Base-by-base conservation (phyloP, 2,797 vertebrate genomes). In the Pogoniulus pusillus region DNA sequence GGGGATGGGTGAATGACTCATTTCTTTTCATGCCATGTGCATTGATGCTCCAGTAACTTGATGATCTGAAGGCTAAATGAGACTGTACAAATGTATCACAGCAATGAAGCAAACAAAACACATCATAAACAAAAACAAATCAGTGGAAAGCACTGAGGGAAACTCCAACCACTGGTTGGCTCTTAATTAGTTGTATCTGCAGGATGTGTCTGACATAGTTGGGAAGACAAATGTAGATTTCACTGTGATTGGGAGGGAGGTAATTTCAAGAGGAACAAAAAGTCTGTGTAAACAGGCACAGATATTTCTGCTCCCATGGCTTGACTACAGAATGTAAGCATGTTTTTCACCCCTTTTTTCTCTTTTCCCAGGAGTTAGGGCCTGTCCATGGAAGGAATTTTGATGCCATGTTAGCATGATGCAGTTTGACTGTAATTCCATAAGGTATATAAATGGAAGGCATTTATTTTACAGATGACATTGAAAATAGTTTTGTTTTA, bases 1-100 rank as follows among this genome's bases (percentile, higher is more conserved):
- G 96, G 93, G 91, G 97, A 97, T 93, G 96, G 96, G 90, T 92
- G 96, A 97, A 95, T 97, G 97, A 98, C 85, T 97, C 97, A 98
- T 93, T 96, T 96, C 95, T 96, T 95, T 95, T 85, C 95, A 94
- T 96, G 96, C 94, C 89, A 63, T 96, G 94, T 97, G 96, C 95
- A 94, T 92, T 93, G 91, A 93, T 95, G 92, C 94, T 95, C 90
- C 94, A 96, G 96, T 97, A 97, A 97, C 96, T 96, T 94, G 95
- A 97, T 93, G 96, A 97, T 97, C 95, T 85, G 93, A 97, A 97
- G 87, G 92, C 96, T 96, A 97, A 96, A 96, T 82, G 94, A 96
- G 96, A 96, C 85, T 91, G 90, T 86, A 95, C 88, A 97, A 97
- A 96, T 94, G 91, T 88, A 83, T 94, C 93, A 85, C 72, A 94